Base-by-base conservation (phyloP, 2,797 vertebrate species). In the Crenichthys baileyi region DNA sequence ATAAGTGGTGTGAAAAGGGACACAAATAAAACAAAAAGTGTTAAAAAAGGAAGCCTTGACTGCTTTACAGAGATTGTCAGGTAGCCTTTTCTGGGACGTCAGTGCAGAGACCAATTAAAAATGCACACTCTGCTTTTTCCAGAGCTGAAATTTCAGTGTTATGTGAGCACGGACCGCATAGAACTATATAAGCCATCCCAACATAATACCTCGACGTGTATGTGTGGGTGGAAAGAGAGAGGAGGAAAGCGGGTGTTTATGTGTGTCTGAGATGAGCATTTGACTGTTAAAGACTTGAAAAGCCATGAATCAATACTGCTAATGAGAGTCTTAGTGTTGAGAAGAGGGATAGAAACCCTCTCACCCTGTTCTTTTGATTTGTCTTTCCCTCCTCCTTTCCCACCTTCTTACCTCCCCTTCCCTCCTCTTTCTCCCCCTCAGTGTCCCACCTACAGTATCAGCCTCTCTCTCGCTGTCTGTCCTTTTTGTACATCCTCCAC, bases 271-370 rank as follows among this genome's bases (percentile, higher is more conserved):
- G 50, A 79, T 84, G 83, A 88, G 86, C 89, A 81, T 93, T 93
- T 94, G 92, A 93, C 90, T 93, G 89, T 89, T 94, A 93, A 95
- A 93, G 93, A 94, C 90, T 89, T 79, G 83, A 90, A 90, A 92
- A 94, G 89, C 89, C 85, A 81, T 84, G 83, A 93, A 94, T 95
- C 94, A 92, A 95, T 95, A 92, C 83, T 88, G 93, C 92, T 95
- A 95, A 95, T 95, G 92, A 94, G 93, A 92, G 93, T 93, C 91
- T 94, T 93, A 92, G 90, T 79, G 73, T 76, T 24, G 84, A 91
- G 90, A 88, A 78, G 87, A 88, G 83, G 84, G 85, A 89, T 82
- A 89, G 89, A 90, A 92, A 92, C 89, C 87, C 90, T 90, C 86
- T 93, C 90, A 85, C 91, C 90, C 90, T 84, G 67, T 84, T 90